phyloP scores from a whole-genome alignment of 1,140 invertebrate species.

The Papilio glaucus region DNA sequence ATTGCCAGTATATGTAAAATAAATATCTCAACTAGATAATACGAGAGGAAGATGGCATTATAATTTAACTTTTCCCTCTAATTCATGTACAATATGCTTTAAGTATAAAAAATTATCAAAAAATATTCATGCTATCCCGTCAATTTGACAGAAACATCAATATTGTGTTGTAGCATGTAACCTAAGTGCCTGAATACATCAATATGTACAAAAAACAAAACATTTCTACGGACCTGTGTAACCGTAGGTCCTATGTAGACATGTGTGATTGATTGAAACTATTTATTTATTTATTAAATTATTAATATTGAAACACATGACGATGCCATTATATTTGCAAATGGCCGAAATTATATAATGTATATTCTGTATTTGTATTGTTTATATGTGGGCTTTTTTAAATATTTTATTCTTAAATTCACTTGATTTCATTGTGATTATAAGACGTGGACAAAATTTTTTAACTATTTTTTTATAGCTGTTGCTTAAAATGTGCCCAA shows the following conservation, averaged over 20 bases:
- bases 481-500: too few relatives aligned
- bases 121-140: too few relatives aligned
- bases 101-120: too few relatives aligned
- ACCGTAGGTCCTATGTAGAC: background rate
- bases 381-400: constrained; percentile 15
- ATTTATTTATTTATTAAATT: constrained; percentile 16
- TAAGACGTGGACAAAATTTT: too few relatives aligned
- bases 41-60: too few relatives aligned
- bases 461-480: too few relatives aligned
- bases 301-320: background rate
- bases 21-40: too few relatives aligned
- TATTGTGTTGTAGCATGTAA: background rate
- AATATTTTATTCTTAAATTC: background rate
- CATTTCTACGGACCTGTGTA: background rate
- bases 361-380: background rate
- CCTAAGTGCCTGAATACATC: background rate
- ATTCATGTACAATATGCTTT: too few relatives aligned
- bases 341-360: background rate
- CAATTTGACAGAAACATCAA: background rate
- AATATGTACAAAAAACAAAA: background rate
- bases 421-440: too few relatives aligned
- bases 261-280: background rate
- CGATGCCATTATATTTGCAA: background rate
- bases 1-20: too few relatives aligned
- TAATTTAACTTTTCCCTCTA: too few relatives aligned